Conservation (phyloP, 2,888 invertebrate species). For the Eustalomyia histrio region DNA sequence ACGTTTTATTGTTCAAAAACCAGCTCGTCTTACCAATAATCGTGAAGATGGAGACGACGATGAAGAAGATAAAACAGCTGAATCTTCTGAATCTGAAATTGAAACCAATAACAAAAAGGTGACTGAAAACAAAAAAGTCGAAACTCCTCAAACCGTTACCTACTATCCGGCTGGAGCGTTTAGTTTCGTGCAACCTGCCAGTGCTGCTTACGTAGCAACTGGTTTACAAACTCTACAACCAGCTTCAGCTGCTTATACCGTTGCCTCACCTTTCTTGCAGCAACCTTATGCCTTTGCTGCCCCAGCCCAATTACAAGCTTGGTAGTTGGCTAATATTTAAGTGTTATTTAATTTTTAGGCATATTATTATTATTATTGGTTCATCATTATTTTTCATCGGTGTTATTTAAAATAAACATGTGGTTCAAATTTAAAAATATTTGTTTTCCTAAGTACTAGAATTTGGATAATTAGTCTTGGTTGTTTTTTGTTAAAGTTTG, state of each 20-base stretch:
- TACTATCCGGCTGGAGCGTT: conserved; percentile 73
- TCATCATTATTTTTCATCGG: neutral
- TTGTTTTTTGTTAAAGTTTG: too few relatives aligned
- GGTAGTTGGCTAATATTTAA: conserved; percentile 49
- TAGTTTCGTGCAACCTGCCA: conserved; percentile 71
- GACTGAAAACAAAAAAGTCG: conserved; percentile 27
- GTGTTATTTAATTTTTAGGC: neutral
- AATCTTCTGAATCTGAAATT: conserved; percentile 48
- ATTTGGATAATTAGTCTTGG: too few relatives aligned
- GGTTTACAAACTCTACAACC: conserved; percentile 37
- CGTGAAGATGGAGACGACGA: conserved; percentile 70
- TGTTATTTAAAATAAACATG: conserved; percentile 37
- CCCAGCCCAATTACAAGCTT: conserved; percentile 66
- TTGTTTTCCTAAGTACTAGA: neutral
- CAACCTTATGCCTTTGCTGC: conserved; percentile 47
- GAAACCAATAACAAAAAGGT: conserved; percentile 38
- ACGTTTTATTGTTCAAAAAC: conserved; percentile 49
- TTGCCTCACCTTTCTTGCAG: conserved; percentile 50
- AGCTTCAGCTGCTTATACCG: conserved; percentile 43
- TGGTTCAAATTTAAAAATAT: neutral
- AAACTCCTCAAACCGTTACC: conserved; percentile 57
- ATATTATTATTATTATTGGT: neutral
- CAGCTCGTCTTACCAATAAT: conserved; percentile 68
- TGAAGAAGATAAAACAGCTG: conserved; percentile 68
- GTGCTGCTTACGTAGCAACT: conserved; percentile 38